These are phyloP conservation scores for Pachliopta kotzebuea DNA, from an alignment of 2,888 invertebrate genomes.

Conservation along the genomic window DNA sequence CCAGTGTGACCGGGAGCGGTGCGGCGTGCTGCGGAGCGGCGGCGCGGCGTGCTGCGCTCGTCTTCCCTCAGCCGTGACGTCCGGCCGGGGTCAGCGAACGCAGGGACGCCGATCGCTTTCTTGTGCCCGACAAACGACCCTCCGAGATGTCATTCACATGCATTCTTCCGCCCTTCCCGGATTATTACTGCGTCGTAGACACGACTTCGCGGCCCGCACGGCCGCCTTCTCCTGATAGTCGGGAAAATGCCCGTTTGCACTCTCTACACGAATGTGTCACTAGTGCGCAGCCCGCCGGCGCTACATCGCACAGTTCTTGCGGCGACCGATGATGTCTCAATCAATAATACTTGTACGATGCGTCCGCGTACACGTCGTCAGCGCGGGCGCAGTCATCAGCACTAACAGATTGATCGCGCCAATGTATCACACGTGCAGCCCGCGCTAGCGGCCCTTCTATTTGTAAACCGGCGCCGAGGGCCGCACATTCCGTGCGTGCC, in stretches of 20 bases:
- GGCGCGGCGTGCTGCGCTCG: constrained; percentile 48
- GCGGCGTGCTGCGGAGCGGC: constrained; percentile 31
- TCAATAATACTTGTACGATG: constrained; percentile 17
- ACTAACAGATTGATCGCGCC: constrained; percentile 73
- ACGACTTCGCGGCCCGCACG: constrained; percentile 17
- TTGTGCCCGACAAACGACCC: constrained; percentile 66
- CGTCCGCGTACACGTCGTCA: constrained; percentile 40
- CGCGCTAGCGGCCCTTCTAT: constrained; percentile 76
- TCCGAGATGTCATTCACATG: constrained; percentile 66
- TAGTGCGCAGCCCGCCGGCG: constrained; percentile 1
- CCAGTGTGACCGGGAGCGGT: constrained; percentile 36
- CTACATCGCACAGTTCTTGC: constrained; percentile 2
- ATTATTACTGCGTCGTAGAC: constrained; percentile 24
- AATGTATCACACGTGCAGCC: constrained; percentile 76
- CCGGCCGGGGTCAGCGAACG: constrained; percentile 74
- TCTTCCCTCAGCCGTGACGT: constrained; percentile 72
- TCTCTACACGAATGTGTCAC: background rate
- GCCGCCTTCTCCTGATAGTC: no score
- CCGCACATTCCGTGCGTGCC: constrained; percentile 74
- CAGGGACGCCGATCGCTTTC: constrained; percentile 67
- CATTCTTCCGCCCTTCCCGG: constrained; percentile 44
- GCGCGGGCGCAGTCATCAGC: constrained; percentile 47
- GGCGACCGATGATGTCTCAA: constrained; percentile 20
- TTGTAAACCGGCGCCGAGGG: constrained; percentile 79
- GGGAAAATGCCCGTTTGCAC: constrained; percentile 25